Evolutionary conservation across 2,113 vertebrate genomes (phyloP).

Genomic region (Toxotes jaculatrix): DNA sequence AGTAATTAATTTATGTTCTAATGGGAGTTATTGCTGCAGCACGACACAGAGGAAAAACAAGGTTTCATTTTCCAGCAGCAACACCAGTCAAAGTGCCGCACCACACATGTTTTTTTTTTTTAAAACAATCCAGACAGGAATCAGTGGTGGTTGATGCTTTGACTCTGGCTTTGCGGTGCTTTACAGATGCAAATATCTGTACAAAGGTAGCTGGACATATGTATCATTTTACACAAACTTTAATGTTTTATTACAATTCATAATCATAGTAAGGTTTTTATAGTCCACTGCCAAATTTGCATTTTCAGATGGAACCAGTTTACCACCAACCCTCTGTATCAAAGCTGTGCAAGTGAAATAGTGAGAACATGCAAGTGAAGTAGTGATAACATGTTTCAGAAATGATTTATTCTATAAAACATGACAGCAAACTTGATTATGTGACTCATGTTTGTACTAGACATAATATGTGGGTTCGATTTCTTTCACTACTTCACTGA

Average conservation of each 20-base stretch:
- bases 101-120: background rate
- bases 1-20: slow-evolving; percentile 11
- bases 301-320: background rate
- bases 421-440: background rate
- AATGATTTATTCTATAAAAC: background rate
- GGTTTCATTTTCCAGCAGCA: background rate
- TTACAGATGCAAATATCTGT: background rate
- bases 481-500: background rate
- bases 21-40: slow-evolving; percentile 8
- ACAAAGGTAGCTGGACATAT: background rate
- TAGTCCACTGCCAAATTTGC: background rate
- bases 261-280: background rate
- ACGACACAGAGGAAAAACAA: background rate
- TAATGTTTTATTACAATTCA: background rate
- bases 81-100: background rate
- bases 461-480: background rate
- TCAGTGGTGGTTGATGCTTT: too few relatives aligned
- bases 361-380: too few relatives aligned
- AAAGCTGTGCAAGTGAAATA: background rate
- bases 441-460: background rate
- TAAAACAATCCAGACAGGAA: background rate
- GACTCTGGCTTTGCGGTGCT: background rate
- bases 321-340: background rate
- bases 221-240: background rate
- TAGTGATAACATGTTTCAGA: background rate